Evolutionary conservation across 2,888 invertebrate genomes (phyloP).

Genomic region (Epistrophe eligans): DNA sequence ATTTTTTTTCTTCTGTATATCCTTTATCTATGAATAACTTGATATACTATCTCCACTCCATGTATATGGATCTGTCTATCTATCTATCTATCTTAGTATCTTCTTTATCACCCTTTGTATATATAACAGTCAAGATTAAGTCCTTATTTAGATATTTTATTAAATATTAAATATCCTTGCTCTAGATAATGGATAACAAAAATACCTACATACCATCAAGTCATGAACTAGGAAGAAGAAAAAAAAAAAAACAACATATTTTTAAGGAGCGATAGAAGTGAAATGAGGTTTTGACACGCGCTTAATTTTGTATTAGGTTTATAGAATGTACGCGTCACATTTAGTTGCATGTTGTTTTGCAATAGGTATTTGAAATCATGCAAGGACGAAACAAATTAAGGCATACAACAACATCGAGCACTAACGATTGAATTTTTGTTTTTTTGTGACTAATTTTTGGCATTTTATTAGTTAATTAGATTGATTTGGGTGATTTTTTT

Average conservation of each 20-base stretch:
- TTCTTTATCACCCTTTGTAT: neutral
- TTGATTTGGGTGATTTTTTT: slow-evolving; percentile 55
- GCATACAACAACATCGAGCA: slow-evolving; percentile 52
- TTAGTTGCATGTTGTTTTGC: slow-evolving; percentile 58
- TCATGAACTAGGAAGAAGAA: neutral
- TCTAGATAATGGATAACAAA: neutral
- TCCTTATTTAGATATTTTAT: slow-evolving; percentile 67
- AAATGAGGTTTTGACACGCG: slow-evolving; percentile 71
- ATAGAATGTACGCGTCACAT: slow-evolving; percentile 48
- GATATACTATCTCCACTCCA: slow-evolving; percentile 40
- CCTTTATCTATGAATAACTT: slow-evolving; percentile 16
- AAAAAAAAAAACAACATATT: neutral
- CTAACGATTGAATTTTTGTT: slow-evolving; percentile 65
- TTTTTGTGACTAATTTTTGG: slow-evolving; percentile 68
- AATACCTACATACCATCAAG: neutral
- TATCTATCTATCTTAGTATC: slow-evolving; percentile 19
- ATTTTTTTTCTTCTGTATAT: slow-evolving; percentile 3
- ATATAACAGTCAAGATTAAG: slow-evolving; percentile 33
- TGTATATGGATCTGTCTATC: slow-evolving; percentile 13
- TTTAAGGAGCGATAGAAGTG: slow-evolving; percentile 34
- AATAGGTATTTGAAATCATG: slow-evolving; percentile 41
- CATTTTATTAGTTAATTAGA: slow-evolving; percentile 75
- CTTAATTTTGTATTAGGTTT: slow-evolving; percentile 23
- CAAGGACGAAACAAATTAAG: slow-evolving; percentile 66
- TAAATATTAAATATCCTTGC: slow-evolving; percentile 68